phyloP scores from a whole-genome alignment of 1,140 invertebrate species.

The Drosophila ambigua region DNA sequence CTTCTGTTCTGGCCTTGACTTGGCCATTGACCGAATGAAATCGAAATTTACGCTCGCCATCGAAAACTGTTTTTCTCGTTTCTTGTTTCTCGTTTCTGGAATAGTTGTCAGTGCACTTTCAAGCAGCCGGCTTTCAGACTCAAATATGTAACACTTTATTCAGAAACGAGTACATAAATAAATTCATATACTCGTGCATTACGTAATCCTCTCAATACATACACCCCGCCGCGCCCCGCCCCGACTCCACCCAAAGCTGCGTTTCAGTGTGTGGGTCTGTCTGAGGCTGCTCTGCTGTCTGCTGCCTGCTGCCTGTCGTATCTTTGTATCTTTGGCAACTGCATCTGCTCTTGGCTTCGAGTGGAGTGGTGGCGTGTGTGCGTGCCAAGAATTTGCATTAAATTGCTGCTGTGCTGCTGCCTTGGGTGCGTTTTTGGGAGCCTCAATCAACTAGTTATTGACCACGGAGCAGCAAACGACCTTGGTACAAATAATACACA shows the following conservation, averaged over 20 bases:
- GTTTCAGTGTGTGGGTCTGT: conserved; percentile 44
- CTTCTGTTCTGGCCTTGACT: conserved; percentile 52
- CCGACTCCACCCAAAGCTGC: conserved; percentile 71
- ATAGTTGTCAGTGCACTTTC: conserved; percentile 81
- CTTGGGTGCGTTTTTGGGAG: conserved; percentile 58
- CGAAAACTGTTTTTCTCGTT: conserved; percentile 3
- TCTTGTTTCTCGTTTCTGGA: conserved; percentile 48
- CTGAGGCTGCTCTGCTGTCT: conserved; percentile 27
- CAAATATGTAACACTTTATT: conserved; percentile 77
- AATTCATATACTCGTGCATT: conserved; percentile 44
- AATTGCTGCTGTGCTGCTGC: conserved; percentile 14
- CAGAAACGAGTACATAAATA: conserved; percentile 41
- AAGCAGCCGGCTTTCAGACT: conserved; percentile 54
- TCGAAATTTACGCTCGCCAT: conserved; percentile 18
- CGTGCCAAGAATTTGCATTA: conserved; percentile 67
- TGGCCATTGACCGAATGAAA: conserved; percentile 63
- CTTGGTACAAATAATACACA: conserved; percentile 63
- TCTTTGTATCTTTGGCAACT: conserved; percentile 29
- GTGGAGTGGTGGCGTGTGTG: conserved; percentile 21
- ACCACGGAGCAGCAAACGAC: conserved; percentile 38
- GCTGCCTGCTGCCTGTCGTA: neutral
- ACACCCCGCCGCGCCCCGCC: conserved; percentile 35
- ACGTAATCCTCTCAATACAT: conserved; percentile 59
- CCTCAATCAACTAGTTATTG: conserved; percentile 56
- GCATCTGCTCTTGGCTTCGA: conserved; percentile 17